Conservation (phyloP, 2,113 vertebrate genomes). For the Zosterops pallidus region DNA sequence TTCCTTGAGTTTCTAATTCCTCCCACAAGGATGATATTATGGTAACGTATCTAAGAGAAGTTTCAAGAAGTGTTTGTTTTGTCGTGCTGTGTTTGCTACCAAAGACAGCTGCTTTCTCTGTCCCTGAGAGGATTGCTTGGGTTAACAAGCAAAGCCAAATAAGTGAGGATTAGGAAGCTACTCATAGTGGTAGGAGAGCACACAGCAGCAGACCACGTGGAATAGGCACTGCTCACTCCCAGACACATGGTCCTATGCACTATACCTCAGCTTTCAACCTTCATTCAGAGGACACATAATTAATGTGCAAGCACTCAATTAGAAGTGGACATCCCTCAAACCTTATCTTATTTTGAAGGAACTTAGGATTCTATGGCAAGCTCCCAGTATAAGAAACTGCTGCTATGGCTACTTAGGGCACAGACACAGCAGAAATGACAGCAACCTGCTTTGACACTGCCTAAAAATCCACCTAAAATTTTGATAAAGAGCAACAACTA, state of each 20-base stretch:
- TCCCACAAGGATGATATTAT: conserved; percentile 38
- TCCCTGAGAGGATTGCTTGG: conserved; percentile 63
- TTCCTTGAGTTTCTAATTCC: conserved; percentile 43
- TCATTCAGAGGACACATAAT: conserved; percentile 12
- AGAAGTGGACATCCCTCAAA: not conserved
- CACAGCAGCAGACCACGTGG: not conserved
- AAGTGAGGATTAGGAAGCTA: conserved; percentile 70
- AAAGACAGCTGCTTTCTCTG: conserved; percentile 71
- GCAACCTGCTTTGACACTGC: not conserved
- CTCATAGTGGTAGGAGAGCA: conserved; percentile 23
- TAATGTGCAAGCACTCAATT: not conserved
- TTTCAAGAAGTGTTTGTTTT: conserved; percentile 56
- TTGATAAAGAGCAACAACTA: not conserved
- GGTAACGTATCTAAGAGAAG: not conserved
- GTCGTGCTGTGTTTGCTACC: conserved; percentile 50
- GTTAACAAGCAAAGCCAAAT: conserved; percentile 71
- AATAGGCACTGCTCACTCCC: not conserved
- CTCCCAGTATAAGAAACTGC: not conserved
- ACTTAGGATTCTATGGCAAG: not conserved
- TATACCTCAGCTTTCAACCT: not conserved
- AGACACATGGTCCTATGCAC: not conserved
- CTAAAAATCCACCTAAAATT: not conserved
- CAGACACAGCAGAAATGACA: not conserved
- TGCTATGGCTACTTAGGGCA: not conserved
- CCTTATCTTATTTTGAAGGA: not conserved